Evolutionary conservation across 2,888 invertebrate species (phyloP).

Genomic region (Glyphotaelius pellucidus): DNA sequence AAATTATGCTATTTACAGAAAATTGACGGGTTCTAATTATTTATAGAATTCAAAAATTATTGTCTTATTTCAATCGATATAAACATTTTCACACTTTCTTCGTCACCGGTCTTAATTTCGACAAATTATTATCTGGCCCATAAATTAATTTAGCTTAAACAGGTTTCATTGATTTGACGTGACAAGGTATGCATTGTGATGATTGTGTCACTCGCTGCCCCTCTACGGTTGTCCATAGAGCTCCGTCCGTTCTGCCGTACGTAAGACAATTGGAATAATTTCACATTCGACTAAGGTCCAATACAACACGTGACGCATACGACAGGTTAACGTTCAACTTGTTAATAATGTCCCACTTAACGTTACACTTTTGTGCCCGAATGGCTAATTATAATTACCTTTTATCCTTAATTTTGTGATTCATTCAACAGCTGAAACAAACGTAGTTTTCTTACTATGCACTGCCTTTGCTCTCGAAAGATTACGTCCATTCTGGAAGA

Average conservation of each 20-base stretch:
- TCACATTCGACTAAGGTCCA: not conserved
- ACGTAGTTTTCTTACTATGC: too few relatives aligned
- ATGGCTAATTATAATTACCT: conserved; percentile 6
- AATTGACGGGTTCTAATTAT: too few relatives aligned
- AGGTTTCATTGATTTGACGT: conserved; percentile 59
- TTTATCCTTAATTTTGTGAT: not conserved
- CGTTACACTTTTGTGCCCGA: not conserved
- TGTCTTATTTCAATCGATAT: not conserved
- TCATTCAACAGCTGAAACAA: too few relatives aligned
- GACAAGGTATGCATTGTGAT: conserved; percentile 28
- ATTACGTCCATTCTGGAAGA: too few relatives aligned
- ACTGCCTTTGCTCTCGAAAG: too few relatives aligned
- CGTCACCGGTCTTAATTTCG: conserved; percentile 46
- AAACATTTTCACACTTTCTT: not conserved
- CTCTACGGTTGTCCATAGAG: not conserved
- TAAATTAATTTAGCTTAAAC: conserved; percentile 63
- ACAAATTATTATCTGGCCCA: conserved; percentile 60
- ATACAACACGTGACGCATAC: conserved; percentile 3
- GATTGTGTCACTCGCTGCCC: not conserved
- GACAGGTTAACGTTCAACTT: conserved; percentile 37
- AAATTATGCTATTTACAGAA: not conserved
- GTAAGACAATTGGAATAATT: conserved; percentile 25
- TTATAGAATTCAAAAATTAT: too few relatives aligned
- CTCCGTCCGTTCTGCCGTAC: not conserved
- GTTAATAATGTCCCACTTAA: conserved; percentile 27